Evolutionary conservation across 2,888 invertebrate species (phyloP), one percentile per base, ranked within the genome.

Genomic region (Zele albiditarsus): DNA sequence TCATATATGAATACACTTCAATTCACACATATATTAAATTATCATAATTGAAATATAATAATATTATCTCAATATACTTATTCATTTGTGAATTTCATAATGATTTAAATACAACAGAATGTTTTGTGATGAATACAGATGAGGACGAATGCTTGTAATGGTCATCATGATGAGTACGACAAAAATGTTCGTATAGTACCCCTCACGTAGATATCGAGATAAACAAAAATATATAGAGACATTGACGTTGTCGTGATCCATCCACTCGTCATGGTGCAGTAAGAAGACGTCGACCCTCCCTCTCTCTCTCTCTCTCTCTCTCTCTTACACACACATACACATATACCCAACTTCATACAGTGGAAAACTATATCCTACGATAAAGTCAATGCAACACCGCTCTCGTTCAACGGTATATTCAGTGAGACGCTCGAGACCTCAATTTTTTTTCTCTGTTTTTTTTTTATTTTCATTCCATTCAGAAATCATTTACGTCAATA

Each of bases 261-360:
- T 58, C 57, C 83, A 84, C 84, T 84, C 84, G 86, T 86, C 85
- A 86, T 84, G 86, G 84, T 84, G 82, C 79, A 33, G 78, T 81
- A 83, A 83, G 82, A 82, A 86, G 85, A 84, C 86, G 81, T 85
- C 85, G 85, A 85, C 85, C 86, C n/a, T 46, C n/a, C 46, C n/a
- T 46, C n/a, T 46, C n/a, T 33, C 8, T 33, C 8, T 33, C 33
- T 8, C n/a, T n/a, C n/a, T n/a, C n/a, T n/a, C n/a, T n/a, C n/a
- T 16, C 46, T 14, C 14, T 14, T 10, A 10, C 42, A 42, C 42
- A 42, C 42, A 42, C 16, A 46, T 16, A 46, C 46, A 38, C 38
- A 38, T 12, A 38, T 12, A 38, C n/a, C 16, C 46, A 46, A 46
- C 46, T n/a, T 16, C n/a, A 46, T 68, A 78, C 73, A 73, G 70